These are phyloP conservation scores for Nannoperca obscura DNA, from an alignment of 2,797 vertebrate genomes.

Conservation along the genomic window DNA sequence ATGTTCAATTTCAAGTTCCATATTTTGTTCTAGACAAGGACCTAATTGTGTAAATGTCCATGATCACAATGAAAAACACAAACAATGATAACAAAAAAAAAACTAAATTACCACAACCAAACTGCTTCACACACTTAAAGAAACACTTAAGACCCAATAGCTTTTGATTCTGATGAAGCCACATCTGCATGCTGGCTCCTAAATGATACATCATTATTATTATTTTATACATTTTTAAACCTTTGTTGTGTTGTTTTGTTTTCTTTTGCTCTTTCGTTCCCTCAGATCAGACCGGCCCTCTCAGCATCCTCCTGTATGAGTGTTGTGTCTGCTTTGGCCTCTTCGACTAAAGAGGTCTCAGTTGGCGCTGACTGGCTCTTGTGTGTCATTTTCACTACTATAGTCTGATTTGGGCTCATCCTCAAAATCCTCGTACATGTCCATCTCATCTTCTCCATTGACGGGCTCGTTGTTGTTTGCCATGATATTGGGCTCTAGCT, in stretches of 20 bases:
- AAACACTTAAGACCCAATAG: constrained; percentile 99
- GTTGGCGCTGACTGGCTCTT: constrained; percentile 96
- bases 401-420: constrained; percentile 99
- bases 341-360: constrained; percentile 83
- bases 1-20: constrained; percentile 95
- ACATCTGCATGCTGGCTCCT: constrained; percentile 97
- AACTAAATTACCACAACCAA: constrained; percentile 92
- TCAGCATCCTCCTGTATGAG: constrained; percentile 63
- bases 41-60: constrained; percentile 86
- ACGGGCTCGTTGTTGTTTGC: constrained; percentile 89
- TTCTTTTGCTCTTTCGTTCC: constrained; percentile 65
- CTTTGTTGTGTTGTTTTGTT: constrained; percentile 72
- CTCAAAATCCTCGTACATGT: constrained; percentile 99
- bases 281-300: constrained; percentile 64
- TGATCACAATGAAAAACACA: constrained; percentile 90
- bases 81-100: constrained; percentile 77
- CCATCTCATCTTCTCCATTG: constrained; percentile 97
- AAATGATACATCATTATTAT: constrained; percentile 86
- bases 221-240: constrained; percentile 63
- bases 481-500: constrained; percentile 91
- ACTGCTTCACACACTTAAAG: constrained; percentile 94
- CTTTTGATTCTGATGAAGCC: constrained; percentile 95
- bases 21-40: constrained; percentile 87
- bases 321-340: constrained; percentile 61
- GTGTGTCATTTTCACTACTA: constrained; percentile 98